phyloP scores from a whole-genome alignment of 2,888 invertebrate species.

The Apantesis nais region DNA sequence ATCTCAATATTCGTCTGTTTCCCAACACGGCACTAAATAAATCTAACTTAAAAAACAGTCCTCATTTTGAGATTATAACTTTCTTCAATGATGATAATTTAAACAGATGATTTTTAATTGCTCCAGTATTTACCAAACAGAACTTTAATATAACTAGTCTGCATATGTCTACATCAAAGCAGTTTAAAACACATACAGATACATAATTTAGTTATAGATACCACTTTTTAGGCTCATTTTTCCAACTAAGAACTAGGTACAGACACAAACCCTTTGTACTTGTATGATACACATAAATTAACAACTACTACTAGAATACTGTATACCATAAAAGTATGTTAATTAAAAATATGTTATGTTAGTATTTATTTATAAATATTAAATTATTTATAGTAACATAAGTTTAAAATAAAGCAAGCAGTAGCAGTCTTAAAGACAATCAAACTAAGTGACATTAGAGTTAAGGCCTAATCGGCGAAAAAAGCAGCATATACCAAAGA shows the following conservation, averaged over 20 bases:
- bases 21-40: too few relatives aligned
- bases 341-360: not conserved
- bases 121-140: not conserved
- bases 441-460: conserved; percentile 22
- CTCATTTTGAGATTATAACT: not conserved
- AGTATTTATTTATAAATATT: not conserved
- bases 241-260: too few relatives aligned
- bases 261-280: too few relatives aligned
- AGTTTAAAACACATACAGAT: not conserved
- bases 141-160: not conserved
- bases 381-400: not conserved
- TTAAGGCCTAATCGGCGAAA: conserved; percentile 28
- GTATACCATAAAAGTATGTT: too few relatives aligned
- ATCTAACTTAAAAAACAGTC: too few relatives aligned
- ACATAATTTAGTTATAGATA: not conserved
- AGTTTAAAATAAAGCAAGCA: not conserved
- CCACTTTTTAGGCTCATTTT: too few relatives aligned
- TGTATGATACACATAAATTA: too few relatives aligned
- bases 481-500: conserved; percentile 41
- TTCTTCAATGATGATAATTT: not conserved
- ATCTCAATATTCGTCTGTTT: too few relatives aligned
- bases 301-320: too few relatives aligned
- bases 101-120: not conserved
- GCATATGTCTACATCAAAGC: not conserved
- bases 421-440: conserved; percentile 38